phyloP scores from a whole-genome alignment of 2,797 vertebrate species.

The Pseudochirops corinnae region DNA sequence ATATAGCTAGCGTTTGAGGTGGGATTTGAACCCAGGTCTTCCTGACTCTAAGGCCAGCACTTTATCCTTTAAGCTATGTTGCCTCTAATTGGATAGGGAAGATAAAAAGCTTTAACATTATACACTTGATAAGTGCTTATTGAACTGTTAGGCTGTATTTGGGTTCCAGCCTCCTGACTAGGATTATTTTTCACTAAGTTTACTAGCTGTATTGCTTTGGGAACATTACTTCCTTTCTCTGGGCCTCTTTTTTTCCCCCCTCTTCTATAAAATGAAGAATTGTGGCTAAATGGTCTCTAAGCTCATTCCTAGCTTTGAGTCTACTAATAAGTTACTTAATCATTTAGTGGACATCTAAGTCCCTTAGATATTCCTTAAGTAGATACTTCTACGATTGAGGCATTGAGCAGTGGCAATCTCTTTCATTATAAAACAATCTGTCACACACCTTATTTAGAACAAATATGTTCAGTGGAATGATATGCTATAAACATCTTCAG shows the following conservation, averaged over 20 bases:
- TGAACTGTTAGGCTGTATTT: not conserved
- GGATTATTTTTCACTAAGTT: not conserved
- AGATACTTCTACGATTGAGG: not conserved
- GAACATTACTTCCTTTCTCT: not conserved
- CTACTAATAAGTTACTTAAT: not conserved
- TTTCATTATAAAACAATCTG: not conserved
- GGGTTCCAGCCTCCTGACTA: not conserved
- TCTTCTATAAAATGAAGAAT: not conserved
- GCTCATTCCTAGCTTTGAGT: not conserved
- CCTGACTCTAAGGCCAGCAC: not conserved
- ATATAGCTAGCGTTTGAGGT: not conserved
- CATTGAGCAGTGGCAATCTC: not conserved
- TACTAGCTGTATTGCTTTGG: not conserved
- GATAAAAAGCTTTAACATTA: not conserved
- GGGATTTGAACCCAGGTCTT: not conserved
- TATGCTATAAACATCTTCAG: not conserved
- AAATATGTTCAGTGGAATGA: not conserved
- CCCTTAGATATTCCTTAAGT: not conserved
- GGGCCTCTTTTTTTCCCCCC: not conserved
- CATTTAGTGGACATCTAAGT: not conserved
- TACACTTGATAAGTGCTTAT: not conserved
- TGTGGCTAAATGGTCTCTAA: not conserved
- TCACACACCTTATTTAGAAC: not conserved
- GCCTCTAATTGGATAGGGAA: not conserved
- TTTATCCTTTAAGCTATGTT: not conserved